phyloP scores from a whole-genome alignment of 1,140 invertebrate species.

The Aricia agestis region DNA sequence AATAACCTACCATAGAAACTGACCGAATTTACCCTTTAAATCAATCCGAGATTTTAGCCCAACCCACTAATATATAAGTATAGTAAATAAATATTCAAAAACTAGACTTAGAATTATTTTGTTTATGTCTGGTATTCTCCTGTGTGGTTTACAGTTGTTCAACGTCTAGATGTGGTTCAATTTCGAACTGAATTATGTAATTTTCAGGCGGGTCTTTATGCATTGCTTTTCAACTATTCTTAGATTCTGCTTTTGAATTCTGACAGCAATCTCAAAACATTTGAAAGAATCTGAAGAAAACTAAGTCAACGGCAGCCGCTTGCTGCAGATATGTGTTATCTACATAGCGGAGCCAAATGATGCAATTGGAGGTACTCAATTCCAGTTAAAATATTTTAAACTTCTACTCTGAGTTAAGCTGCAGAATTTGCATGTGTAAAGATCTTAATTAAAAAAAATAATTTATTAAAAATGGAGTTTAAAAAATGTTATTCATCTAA shows the following conservation, averaged over 20 bases:
- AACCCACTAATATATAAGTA: no score
- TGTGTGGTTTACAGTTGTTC: no score
- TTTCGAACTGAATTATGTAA: neutral
- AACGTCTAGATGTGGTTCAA: neutral
- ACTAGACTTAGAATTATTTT: no score
- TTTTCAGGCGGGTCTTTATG: neutral
- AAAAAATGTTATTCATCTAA: no score
- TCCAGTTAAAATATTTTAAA: neutral
- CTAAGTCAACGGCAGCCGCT: constrained; percentile 39
- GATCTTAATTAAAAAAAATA: no score
- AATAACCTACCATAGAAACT: neutral
- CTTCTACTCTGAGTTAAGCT: neutral
- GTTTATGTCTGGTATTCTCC: no score
- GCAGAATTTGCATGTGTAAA: neutral
- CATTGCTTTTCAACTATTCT: constrained; percentile 33
- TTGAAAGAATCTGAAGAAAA: constrained; percentile 56
- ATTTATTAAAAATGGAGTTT: no score
- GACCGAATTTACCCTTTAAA: neutral
- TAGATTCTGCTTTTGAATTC: constrained; percentile 35
- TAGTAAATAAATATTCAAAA: no score
- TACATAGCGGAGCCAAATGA: neutral
- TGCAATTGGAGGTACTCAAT: constrained; percentile 6
- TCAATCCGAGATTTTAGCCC: no score
- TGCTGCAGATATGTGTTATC: neutral
- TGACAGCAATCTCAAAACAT: constrained; percentile 48